Percentiles rank a stretch among this genome's conserved stretches.
phyloP scores from a whole-genome alignment of 2,888 invertebrate genomes.

The Hirtodrosophila confusa region DNA sequence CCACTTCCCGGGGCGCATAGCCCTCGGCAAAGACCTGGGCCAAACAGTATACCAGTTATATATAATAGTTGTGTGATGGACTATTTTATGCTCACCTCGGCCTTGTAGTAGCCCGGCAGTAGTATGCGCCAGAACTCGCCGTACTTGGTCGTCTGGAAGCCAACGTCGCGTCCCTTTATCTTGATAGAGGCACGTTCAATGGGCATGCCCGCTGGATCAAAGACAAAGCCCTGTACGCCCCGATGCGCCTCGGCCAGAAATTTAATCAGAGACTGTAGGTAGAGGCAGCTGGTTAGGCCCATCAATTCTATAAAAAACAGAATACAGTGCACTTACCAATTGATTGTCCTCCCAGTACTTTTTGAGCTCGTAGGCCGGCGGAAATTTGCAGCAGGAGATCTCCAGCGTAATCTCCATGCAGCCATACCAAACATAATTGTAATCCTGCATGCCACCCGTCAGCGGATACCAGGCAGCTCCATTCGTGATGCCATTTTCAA shows the following conservation, averaged over 20 bases:
- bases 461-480: conserved; percentile 97
- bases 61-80: background rate
- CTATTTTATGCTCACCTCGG: conserved; percentile 87
- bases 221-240: conserved; percentile 94
- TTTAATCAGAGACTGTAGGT: conserved; percentile 91
- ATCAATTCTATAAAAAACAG: background rate
- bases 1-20: conserved; percentile 92
- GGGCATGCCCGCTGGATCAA: conserved; percentile 90
- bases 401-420: conserved; percentile 98
- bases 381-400: conserved; percentile 97
- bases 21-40: conserved; percentile 92
- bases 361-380: conserved; percentile 90
- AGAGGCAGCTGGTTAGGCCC: conserved; percentile 5
- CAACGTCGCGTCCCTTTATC: conserved; percentile 92
- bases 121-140: conserved; percentile 98
- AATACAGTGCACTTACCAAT: conserved; percentile 86
- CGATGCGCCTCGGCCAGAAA: conserved; percentile 94
- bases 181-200: conserved; percentile 91
- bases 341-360: conserved; percentile 96
- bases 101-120: conserved; percentile 92
- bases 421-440: conserved; percentile 96
- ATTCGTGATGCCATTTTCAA: conserved; percentile 96
- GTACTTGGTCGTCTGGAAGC: conserved; percentile 93
- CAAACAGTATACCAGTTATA: conserved; percentile 21
- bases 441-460: conserved; percentile 90